These are phyloP conservation scores for Turritopsis rubra DNA, from an alignment of 30 jellyfish, hydroid and myxozoan species.

Conservation along the genomic window DNA sequence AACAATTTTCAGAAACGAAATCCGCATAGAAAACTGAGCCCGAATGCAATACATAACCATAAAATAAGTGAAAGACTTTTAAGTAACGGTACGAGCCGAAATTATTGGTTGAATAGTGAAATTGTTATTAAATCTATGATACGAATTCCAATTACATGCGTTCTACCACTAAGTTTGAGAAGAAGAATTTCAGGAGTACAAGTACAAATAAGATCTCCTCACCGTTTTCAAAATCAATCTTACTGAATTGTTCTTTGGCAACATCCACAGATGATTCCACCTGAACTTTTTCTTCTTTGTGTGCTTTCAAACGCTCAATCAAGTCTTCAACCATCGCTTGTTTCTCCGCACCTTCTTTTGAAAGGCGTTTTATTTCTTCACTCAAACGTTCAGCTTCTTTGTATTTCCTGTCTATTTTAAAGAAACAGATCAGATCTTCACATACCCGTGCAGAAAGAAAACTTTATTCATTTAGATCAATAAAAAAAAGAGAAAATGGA, in stretches of 20 bases:
- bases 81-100: too few relatives aligned
- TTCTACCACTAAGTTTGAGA: too few relatives aligned
- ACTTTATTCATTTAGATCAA: too few relatives aligned
- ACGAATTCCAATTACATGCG: too few relatives aligned
- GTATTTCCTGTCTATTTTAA: not conserved
- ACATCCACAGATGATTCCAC: not conserved
- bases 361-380: not conserved
- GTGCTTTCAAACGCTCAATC: not conserved
- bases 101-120: too few relatives aligned
- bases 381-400: conserved; percentile 3
- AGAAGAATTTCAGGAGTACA: too few relatives aligned
- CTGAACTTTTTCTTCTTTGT: not conserved
- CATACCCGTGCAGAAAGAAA: not conserved
- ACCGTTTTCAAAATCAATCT: not conserved
- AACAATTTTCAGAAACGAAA: too few relatives aligned
- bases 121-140: too few relatives aligned
- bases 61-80: too few relatives aligned
- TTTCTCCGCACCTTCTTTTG: not conserved
- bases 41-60: too few relatives aligned
- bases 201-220: not conserved
- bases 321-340: not conserved
- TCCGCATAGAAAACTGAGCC: too few relatives aligned
- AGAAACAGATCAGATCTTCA: not conserved
- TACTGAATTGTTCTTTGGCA: not conserved
- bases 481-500: not conserved